These are phyloP conservation scores for Conger conger DNA, from an alignment of 2,113 vertebrate genomes.

Conservation along the genomic window DNA sequence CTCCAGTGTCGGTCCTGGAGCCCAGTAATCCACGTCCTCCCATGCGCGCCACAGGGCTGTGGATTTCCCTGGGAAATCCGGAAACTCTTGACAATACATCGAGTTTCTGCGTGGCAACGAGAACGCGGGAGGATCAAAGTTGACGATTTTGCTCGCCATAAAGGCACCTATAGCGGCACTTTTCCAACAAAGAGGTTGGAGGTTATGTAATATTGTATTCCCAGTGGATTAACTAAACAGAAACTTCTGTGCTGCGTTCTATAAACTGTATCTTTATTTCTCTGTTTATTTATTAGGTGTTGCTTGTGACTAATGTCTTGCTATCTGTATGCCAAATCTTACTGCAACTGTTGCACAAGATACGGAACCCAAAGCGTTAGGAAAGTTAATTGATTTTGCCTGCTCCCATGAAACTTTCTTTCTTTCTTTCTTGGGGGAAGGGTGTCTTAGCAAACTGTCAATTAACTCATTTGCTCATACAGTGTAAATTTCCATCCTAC, in stretches of 20 bases:
- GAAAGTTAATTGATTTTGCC: no score
- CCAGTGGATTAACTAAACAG: neutral
- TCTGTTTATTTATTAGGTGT: neutral
- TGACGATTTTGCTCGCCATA: neutral
- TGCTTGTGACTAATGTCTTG: neutral
- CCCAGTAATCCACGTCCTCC: neutral
- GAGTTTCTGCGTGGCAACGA: conserved; percentile 3
- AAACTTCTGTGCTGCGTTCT: neutral
- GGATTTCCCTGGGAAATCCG: conserved; percentile 13
- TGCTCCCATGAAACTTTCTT: no score
- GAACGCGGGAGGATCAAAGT: neutral
- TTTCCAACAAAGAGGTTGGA: neutral
- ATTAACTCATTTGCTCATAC: no score
- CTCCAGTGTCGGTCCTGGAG: neutral
- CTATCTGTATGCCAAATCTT: neutral
- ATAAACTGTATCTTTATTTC: neutral
- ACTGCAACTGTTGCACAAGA: no score
- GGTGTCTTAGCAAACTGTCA: no score
- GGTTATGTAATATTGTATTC: neutral
- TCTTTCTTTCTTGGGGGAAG: no score
- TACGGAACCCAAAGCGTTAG: no score
- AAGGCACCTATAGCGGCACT: neutral
- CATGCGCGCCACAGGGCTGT: neutral
- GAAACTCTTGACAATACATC: conserved; percentile 7
- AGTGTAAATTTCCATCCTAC: no score